These are phyloP conservation scores for Lysandra bellargus DNA, from an alignment of 2,888 invertebrate species.

Conservation along the genomic window DNA sequence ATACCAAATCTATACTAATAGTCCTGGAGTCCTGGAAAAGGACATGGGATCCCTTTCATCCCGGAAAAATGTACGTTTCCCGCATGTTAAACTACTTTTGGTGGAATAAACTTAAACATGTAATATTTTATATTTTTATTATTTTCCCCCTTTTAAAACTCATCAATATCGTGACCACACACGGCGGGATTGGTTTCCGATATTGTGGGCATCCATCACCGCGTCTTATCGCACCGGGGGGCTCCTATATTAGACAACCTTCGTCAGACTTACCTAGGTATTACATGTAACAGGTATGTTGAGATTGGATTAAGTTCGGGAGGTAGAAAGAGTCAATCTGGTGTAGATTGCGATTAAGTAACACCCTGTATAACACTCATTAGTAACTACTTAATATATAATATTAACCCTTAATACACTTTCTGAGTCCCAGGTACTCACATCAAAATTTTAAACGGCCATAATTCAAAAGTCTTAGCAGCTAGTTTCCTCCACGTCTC, in stretches of 20 bases:
- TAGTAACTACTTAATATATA: too few species aligned
- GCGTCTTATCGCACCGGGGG: conserved; percentile 70
- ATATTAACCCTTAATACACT: too few species aligned
- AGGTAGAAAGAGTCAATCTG: not conserved
- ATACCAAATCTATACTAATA: too few species aligned
- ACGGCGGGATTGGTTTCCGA: conserved; percentile 71
- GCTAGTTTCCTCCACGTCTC: too few species aligned
- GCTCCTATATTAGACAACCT: conserved; percentile 77
- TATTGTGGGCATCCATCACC: conserved; percentile 76
- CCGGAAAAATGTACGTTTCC: not conserved
- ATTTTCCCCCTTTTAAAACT: conserved; percentile 44
- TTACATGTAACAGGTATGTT: conserved; percentile 27
- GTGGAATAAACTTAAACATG: not conserved
- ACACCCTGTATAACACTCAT: too few species aligned
- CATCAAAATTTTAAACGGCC: too few species aligned
- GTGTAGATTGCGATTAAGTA: not conserved
- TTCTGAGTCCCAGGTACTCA: too few species aligned
- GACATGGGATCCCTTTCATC: not conserved
- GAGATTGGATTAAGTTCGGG: not conserved
- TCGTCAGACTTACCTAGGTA: conserved; percentile 55
- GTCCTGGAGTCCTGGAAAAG: not conserved
- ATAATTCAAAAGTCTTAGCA: too few species aligned
- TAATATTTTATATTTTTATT: not conserved
- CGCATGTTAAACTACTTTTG: not conserved
- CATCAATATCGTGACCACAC: conserved; percentile 66